Evolutionary conservation across 2,888 invertebrate genomes (phyloP).

Genomic region (Ormyrus labotus): DNA sequence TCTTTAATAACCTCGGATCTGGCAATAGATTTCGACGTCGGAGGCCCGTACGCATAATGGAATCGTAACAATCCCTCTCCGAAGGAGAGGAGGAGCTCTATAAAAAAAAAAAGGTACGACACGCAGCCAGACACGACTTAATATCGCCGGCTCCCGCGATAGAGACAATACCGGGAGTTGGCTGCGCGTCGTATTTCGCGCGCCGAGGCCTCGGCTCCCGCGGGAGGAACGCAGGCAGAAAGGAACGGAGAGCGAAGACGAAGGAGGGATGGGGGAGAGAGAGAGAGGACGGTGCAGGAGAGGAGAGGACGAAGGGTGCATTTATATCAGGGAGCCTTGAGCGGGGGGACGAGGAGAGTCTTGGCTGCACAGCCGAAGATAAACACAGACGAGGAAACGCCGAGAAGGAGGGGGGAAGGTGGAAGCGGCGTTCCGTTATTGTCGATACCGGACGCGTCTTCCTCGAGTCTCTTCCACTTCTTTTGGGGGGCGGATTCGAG

Average conservation of each 20-base stretch:
- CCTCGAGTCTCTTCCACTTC: conserved; percentile 26
- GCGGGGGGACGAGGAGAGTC: not conserved
- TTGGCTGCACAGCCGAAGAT: conserved; percentile 57
- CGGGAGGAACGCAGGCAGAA: not conserved
- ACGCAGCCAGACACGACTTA: conserved; percentile 42
- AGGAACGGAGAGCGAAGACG: conserved; percentile 32
- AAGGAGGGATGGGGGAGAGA: conserved; percentile 45
- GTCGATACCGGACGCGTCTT: conserved; percentile 60
- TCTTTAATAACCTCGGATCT: conserved; percentile 23
- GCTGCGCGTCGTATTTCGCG: conserved; percentile 37
- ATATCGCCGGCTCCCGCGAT: conserved; percentile 39
- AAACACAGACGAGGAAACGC: conserved; percentile 63
- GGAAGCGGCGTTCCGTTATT: conserved; percentile 57
- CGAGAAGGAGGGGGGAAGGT: conserved; percentile 15
- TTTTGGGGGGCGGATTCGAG: not conserved
- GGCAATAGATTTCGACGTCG: conserved; percentile 1
- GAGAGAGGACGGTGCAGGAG: conserved; percentile 15
- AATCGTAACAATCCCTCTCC: conserved; percentile 16
- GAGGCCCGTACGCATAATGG: not conserved
- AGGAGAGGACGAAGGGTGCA: conserved; percentile 64
- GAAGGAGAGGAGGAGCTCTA: not conserved
- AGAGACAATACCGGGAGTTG: conserved; percentile 42
- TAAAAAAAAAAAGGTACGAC: conserved; percentile 2
- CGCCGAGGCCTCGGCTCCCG: not conserved
- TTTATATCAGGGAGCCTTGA: conserved; percentile 64